Conservation (phyloP, 2,888 invertebrate genomes). For the Chirona hameri region DNA sequence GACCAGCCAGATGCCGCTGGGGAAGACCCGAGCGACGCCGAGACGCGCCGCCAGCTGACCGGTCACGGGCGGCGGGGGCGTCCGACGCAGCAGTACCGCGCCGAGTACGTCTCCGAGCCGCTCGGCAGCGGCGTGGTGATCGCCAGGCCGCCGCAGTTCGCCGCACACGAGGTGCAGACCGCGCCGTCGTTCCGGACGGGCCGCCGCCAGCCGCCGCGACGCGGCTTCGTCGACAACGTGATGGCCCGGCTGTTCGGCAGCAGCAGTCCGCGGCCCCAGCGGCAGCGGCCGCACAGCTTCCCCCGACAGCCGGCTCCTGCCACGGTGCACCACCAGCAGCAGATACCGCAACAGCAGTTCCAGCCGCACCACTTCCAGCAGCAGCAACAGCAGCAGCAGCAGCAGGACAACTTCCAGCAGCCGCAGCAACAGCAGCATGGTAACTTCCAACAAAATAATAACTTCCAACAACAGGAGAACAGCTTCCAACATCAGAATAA, state of each 20-base stretch:
- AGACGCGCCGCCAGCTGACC: background rate
- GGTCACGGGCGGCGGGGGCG: background rate
- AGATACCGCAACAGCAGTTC: background rate
- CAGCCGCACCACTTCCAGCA: background rate
- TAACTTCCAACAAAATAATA: background rate
- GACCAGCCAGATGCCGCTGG: background rate
- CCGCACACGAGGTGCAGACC: background rate
- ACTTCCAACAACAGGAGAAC: no score
- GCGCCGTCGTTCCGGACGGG: background rate
- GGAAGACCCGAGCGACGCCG: background rate
- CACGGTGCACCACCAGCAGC: background rate
- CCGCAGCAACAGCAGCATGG: no score
- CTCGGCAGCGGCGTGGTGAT: background rate
- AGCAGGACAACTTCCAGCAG: background rate
- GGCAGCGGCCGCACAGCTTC: background rate
- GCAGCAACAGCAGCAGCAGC: background rate
- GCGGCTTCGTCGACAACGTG: slow-evolving; percentile 5
- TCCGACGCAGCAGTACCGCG: background rate
- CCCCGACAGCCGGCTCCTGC: no score
- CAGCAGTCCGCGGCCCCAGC: background rate
- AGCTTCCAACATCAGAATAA: no score
- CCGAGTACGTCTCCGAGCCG: background rate
- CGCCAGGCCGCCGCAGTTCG: background rate
- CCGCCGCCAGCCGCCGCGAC: background rate
- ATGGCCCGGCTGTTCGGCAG: slow-evolving; percentile 5